Conservation (phyloP, 2,888 invertebrate genomes). For the Strigamia crassipes region DNA sequence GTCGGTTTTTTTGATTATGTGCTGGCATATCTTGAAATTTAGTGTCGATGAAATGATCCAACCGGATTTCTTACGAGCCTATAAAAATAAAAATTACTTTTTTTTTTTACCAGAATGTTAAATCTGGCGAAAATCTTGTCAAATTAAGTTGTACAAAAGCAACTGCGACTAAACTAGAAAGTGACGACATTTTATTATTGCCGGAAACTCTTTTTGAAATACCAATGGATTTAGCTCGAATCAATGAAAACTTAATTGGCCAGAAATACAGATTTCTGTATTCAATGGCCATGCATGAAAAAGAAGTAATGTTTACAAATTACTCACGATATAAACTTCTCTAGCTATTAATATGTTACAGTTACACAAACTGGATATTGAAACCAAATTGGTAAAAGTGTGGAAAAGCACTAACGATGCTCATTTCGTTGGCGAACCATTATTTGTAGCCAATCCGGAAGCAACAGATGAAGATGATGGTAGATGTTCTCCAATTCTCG, state of each 20-base stretch:
- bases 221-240: slow-evolving; percentile 58
- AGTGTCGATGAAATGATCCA: too few species aligned
- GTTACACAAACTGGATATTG: slow-evolving; percentile 18
- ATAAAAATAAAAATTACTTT: neutral
- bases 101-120: slow-evolving; percentile 47
- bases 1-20: too few species aligned
- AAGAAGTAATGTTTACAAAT: slow-evolving; percentile 49
- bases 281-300: slow-evolving; percentile 58
- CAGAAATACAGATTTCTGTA: slow-evolving; percentile 62
- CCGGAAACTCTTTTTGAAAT: slow-evolving; percentile 50
- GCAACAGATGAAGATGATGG: slow-evolving; percentile 29
- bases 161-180: slow-evolving; percentile 57
- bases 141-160: slow-evolving; percentile 56
- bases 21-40: too few species aligned
- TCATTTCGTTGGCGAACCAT: slow-evolving; percentile 5
- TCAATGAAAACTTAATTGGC: slow-evolving; percentile 61
- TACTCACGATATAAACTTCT: too few species aligned
- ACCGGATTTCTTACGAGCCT: too few species aligned
- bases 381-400: neutral
- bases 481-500: neutral
- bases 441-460: slow-evolving; percentile 31
- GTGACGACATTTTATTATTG: slow-evolving; percentile 53
- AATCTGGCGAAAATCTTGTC: slow-evolving; percentile 57
- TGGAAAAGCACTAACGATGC: neutral
- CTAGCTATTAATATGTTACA: neutral